Base-by-base conservation (phyloP, 2,888 invertebrate species). In the Empis livida region DNA sequence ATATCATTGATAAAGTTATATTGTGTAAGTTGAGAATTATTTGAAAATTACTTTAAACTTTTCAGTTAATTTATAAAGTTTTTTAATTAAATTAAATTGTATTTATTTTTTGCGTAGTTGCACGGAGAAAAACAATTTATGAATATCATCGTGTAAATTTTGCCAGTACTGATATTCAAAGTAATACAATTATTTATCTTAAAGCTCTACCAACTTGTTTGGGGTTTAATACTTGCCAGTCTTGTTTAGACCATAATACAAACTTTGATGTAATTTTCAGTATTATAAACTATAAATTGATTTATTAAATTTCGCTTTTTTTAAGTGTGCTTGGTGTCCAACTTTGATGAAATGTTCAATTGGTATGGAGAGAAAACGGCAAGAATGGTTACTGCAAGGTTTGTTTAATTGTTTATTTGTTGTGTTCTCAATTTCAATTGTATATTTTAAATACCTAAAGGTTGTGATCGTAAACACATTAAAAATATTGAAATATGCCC, bases 71-170 rank as follows among this genome's bases (percentile, higher is more conserved):
- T 14, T 13, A 10, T n/a, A n/a, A n/a, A n/a, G n/a, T 46, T 8
- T 15, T 14, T 16, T 43, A 2, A 13, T 20, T 10, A 4, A n/a
- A 44, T 13, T 8, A 16, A 44, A 32, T 10, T 10, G 3, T 39
- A 32, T n/a, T 44, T 45, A 54, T 69, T 73, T 2, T 68, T n/a
- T n/a, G n/a, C n/a, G n/a, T n/a, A 94, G 94, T 85, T 64, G 79
- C 90, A 10, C 79, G 88, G 41, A 79, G 90, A 59, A 91, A 96
- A 71, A 96, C 95, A 0, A 95, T 96, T 61, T 96, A 92, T 71
- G 95, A 96, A 68, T 96, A 96, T 67, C 93, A 96, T 69, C 78
- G 92, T 23, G 84, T 94, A 6, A 81, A 86, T 55, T 84, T 94
- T 70, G 78, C 79, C 52, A 79, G 79, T 51, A 77, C 84, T 51